phyloP scores from a whole-genome alignment of 2,888 invertebrate genomes.

The Pachymerium ferrugineum region DNA sequence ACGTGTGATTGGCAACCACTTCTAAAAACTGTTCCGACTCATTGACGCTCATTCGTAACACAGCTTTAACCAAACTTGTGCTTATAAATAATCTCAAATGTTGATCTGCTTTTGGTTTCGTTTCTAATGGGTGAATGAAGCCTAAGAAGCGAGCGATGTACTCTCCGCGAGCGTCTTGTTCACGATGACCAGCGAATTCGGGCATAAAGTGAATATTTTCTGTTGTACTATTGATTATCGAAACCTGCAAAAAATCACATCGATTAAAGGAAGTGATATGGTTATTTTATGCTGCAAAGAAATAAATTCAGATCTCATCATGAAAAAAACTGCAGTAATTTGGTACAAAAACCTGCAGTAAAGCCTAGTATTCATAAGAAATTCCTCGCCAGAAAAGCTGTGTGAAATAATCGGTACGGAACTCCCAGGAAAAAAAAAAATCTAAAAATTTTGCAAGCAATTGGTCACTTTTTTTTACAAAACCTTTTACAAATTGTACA shows the following conservation, averaged over 20 bases:
- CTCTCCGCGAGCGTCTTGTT: constrained; percentile 55
- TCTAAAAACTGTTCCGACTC: constrained; percentile 35
- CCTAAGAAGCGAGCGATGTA: constrained; percentile 71
- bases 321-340: no score
- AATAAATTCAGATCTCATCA: no score
- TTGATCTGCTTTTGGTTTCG: constrained; percentile 34
- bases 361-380: no score
- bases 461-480: no score
- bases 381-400: no score
- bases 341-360: no score
- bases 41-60: constrained; percentile 39
- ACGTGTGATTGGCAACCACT: constrained; percentile 31
- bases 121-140: constrained; percentile 68
- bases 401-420: no score
- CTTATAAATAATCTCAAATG: constrained; percentile 33
- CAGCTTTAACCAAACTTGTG: constrained; percentile 33
- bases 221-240: constrained; percentile 77
- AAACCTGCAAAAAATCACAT: constrained; percentile 52
- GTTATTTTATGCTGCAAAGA: no score
- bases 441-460: no score
- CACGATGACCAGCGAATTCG: constrained; percentile 48
- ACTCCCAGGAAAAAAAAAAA: no score
- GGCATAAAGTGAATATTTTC: constrained; percentile 67
- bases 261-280: no score
- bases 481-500: no score